Base-by-base conservation (phyloP, 1,140 invertebrate genomes). In the Anastrepha ludens region DNA sequence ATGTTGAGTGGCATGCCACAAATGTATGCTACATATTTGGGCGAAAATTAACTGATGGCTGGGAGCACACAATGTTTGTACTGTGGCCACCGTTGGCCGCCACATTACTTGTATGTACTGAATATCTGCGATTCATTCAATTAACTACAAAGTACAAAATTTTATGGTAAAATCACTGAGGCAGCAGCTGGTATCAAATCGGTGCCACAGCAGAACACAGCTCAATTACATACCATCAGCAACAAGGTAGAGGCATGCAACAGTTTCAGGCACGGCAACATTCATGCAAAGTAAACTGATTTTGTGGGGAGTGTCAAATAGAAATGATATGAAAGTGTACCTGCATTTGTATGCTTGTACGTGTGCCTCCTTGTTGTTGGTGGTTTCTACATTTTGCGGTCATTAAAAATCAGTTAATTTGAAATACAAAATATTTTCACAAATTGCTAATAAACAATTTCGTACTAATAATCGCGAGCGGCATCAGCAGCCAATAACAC, bases 341-440 rank as follows among this genome's bases (percentile, higher is more conserved):
- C 39, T n/a, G 29, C n/a, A 47, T 17, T 39, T n/a, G 17, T 74
- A 44, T 55, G 41, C 44, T 13, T 47, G 4, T 4, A 13, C 47
- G 13, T 58, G n/a, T 81, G 74, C 74, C 47, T 44, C 74, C 74
- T 58, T 29, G 65, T 70, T 74, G 67, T 44, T 74, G 41, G 47
- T 17, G 60, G 4, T 62, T 74, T 55, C 15, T 81, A 81, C 74
- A 81, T 81, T 58, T 81, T 29, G 74, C 47, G 47, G 74, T 81
- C 74, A 81, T 81, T 81, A 81, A 81, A 81, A 81, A 81, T 55
- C 47, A 81, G 74, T 81, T 81, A 81, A 50, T 81, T 81, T 81
- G 39, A 81, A 81, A 81, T 55, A 81, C 74, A 81, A 81, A 81
- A 81, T 81, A 81, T 81, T 81, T 81, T 81, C 74, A 81, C 74